Evolutionary conservation across 2,888 invertebrate species (phyloP).

Genomic region (Caenorhabditis sinica): DNA sequence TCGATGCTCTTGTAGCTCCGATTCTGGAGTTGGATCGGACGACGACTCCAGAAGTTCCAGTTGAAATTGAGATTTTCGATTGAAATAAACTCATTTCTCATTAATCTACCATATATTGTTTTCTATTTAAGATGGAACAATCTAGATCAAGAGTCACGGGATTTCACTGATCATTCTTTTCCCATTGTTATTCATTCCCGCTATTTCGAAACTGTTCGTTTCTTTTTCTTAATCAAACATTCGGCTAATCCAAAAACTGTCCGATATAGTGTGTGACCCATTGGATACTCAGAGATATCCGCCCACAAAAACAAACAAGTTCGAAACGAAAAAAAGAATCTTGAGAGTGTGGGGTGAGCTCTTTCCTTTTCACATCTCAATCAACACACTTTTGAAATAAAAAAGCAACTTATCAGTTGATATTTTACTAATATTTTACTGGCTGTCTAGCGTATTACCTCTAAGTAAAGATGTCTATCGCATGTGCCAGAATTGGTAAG

Average conservation of each 20-base stretch:
- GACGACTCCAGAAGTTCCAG: slow-evolving; percentile 62
- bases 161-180: not conserved
- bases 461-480: slow-evolving; percentile 30
- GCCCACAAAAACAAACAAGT: slow-evolving; percentile 50
- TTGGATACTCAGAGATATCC: slow-evolving; percentile 38
- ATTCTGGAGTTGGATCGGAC: slow-evolving; percentile 54
- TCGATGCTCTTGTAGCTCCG: slow-evolving; percentile 56
- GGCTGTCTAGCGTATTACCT: not conserved
- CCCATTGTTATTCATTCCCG: slow-evolving; percentile 17
- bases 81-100: slow-evolving; percentile 28
- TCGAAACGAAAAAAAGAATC: slow-evolving; percentile 37
- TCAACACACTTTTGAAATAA: slow-evolving; percentile 29
- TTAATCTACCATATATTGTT: not conserved
- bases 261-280: slow-evolving; percentile 22
- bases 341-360: slow-evolving; percentile 13
- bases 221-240: slow-evolving; percentile 22
- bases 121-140: not conserved
- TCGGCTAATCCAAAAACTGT: slow-evolving; percentile 33
- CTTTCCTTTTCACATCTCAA: slow-evolving; percentile 8
- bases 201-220: slow-evolving; percentile 22
- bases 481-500: slow-evolving; percentile 53
- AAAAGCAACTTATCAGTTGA: slow-evolving; percentile 13
- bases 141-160: not conserved
- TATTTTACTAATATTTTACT: not conserved
- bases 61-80: slow-evolving; percentile 53